Base-by-base conservation (phyloP, 2,888 invertebrate genomes). In the Nomada fabriciana region DNA sequence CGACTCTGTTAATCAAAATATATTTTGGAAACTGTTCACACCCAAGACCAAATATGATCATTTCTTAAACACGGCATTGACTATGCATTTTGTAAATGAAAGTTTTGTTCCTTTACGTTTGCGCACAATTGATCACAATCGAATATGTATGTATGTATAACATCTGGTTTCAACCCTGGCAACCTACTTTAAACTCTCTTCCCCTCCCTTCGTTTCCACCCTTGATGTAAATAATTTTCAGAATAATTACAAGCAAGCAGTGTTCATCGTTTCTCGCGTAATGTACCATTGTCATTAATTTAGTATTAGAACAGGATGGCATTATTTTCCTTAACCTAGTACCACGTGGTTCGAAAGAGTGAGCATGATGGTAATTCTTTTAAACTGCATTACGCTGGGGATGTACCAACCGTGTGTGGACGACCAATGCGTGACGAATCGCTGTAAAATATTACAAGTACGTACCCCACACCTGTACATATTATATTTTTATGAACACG, bases 391-490 rank as follows among this genome's bases (percentile, higher is more conserved):
- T 89, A 99, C 99, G 18, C 95, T 99, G 92, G 99, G 99, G 83
- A 99, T 99, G 99, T 99, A 99, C 95, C 98, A 99, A 94, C 99
- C 99, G 36, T 99, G 99, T 94, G 97, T 98, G 91, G 99, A 98
- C 94, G 98, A 98, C 92, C 96, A 96, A 90, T 99, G 99, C 94
- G 95, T 96, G 84, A 97, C 97, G 89, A 97, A 97, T 94, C 96
- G 98, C 92, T 98, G 98, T 95, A 97, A 97, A 94, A 97, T 98
- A 94, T 95, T 98, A 93, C 98, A 98, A 97, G 98, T 98, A 94
- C 95, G 88, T 87, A 82, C 10, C n/a, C 7, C 36, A 7, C 36
- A 64, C 50, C 52, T 52, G n/a, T 65, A 15, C 18, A 36, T 43
- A 5, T 59, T 4, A 13, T 36, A 36, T 36, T 5, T 36, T 36